These are phyloP conservation scores for Ichneumoninae sp. DNA, from an alignment of 2,888 invertebrate species.

Conservation along the genomic window DNA sequence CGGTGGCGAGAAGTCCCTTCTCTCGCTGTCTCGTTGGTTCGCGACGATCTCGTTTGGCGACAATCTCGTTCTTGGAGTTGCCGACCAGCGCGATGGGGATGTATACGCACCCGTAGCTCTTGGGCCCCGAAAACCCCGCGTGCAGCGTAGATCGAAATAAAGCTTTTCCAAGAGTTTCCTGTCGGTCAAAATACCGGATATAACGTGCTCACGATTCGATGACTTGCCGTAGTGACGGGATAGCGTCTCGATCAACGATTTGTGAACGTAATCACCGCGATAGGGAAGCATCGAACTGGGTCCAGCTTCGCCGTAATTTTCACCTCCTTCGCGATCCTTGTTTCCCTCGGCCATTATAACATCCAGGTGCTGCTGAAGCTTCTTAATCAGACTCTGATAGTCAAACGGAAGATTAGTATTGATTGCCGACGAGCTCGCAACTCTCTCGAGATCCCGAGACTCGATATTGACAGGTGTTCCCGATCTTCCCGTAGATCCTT, in stretches of 20 bases:
- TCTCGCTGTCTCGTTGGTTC: conserved; percentile 65
- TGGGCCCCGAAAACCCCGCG: conserved; percentile 86
- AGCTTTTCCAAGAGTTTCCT: conserved; percentile 90
- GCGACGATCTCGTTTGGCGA: conserved; percentile 69
- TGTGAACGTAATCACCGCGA: conserved; percentile 86
- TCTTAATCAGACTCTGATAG: conserved; percentile 88
- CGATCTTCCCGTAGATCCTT: conserved; percentile 74
- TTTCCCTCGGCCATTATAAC: conserved; percentile 80
- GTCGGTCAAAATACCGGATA: conserved; percentile 90
- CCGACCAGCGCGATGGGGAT: conserved; percentile 80
- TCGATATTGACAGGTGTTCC: conserved; percentile 59
- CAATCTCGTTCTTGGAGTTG: conserved; percentile 69
- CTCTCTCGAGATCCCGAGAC: conserved; percentile 43
- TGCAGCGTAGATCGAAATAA: conserved; percentile 90
- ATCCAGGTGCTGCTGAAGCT: conserved; percentile 87
- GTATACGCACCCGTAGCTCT: conserved; percentile 81
- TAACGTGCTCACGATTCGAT: conserved; percentile 88
- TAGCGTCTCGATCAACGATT: conserved; percentile 88
- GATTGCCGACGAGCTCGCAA: conserved; percentile 48
- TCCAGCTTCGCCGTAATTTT: conserved; percentile 72
- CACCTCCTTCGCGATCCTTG: conserved; percentile 69
- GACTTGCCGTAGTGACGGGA: conserved; percentile 89
- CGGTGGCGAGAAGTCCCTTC: conserved; percentile 86
- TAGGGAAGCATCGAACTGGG: conserved; percentile 81
- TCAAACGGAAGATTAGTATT: conserved; percentile 83